Evolutionary conservation across 1,140 invertebrate species (phyloP).

Genomic region (Caenorhabditis latens): DNA sequence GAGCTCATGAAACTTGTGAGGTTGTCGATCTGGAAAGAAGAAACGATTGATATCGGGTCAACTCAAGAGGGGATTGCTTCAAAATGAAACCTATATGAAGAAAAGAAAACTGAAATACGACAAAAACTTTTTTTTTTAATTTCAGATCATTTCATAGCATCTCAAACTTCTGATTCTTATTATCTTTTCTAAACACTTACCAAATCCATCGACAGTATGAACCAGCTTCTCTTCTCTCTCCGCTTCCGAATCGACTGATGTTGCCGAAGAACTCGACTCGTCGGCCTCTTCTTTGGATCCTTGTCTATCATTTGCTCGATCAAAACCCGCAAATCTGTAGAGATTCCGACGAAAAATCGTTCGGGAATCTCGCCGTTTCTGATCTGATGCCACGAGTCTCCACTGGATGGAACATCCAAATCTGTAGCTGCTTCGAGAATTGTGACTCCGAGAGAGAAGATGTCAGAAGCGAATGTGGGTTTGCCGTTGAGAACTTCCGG

Average conservation of each 20-base stretch:
- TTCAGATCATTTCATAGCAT: too few species aligned
- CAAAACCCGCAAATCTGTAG: constrained; percentile 80
- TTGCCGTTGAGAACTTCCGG: constrained; percentile 83
- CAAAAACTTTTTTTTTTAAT: too few species aligned
- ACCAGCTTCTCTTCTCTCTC: neutral
- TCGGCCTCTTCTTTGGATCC: constrained; percentile 80
- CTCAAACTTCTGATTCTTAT: neutral
- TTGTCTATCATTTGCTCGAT: constrained; percentile 82
- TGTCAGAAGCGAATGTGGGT: constrained; percentile 81
- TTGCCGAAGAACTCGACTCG: constrained; percentile 80
- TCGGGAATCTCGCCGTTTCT: constrained; percentile 80
- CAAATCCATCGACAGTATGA: neutral
- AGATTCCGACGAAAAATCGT: constrained; percentile 79
- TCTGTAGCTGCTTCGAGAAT: constrained; percentile 82
- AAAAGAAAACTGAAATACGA: too few species aligned
- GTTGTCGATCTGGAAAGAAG: neutral
- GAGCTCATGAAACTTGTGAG: neutral
- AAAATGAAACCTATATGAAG: too few species aligned
- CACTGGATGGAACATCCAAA: constrained; percentile 83
- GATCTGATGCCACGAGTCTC: constrained; percentile 83
- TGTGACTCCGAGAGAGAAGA: constrained; percentile 79
- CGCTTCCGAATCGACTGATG: neutral
- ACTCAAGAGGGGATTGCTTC: too few species aligned
- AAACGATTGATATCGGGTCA: too few species aligned
- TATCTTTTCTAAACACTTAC: neutral